Evolutionary conservation across 2,113 vertebrate genomes (phyloP).

Genomic region (Oxygymnocypris stewartii): DNA sequence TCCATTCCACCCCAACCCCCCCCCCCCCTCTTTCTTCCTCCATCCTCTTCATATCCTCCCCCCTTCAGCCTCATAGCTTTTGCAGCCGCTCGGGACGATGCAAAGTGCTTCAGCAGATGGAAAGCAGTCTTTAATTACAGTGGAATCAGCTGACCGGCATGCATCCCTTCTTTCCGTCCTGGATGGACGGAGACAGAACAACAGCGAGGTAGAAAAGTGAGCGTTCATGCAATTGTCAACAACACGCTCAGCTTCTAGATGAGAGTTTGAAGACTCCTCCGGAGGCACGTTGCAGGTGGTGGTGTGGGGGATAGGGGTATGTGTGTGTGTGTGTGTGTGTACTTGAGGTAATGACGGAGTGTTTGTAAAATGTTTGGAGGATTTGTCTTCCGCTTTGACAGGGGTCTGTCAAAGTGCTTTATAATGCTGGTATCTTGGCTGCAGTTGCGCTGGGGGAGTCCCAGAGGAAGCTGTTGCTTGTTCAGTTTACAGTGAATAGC

Average conservation of each 20-base stretch:
- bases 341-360: conserved; percentile 44
- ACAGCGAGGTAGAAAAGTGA: background rate
- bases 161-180: conserved; percentile 24
- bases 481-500: conserved; percentile 82
- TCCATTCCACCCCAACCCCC: conserved; percentile 2
- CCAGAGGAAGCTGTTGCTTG: conserved; percentile 78
- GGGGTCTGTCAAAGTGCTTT: conserved; percentile 79
- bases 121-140: conserved; percentile 44
- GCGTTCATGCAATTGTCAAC: background rate
- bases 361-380: conserved; percentile 57
- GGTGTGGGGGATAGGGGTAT: too few species aligned
- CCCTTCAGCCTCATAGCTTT: conserved; percentile 27
- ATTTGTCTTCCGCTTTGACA: conserved; percentile 61
- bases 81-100: conserved; percentile 23
- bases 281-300: background rate
- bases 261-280: conserved; percentile 31
- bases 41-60: background rate
- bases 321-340: conserved; percentile 43
- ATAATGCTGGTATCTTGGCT: conserved; percentile 79
- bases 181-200: conserved; percentile 16
- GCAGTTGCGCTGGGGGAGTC: conserved; percentile 76
- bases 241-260: conserved; percentile 14
- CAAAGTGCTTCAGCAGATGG: conserved; percentile 53
- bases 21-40: background rate
- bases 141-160: conserved; percentile 26